Evolutionary conservation across 2,888 invertebrate species (phyloP), one percentile per base, ranked within the genome.

Genomic region (Byasa hedistus): DNA sequence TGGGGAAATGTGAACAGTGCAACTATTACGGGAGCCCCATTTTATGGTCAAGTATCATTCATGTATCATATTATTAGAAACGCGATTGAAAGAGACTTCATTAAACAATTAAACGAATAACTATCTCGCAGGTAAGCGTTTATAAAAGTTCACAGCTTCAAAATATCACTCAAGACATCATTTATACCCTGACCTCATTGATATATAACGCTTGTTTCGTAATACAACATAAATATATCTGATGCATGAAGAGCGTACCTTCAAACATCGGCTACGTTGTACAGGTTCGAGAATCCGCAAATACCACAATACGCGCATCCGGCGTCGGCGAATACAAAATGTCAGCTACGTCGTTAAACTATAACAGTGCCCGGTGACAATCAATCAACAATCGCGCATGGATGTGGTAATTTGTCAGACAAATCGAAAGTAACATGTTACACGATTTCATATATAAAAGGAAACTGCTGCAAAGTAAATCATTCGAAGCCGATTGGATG

Each of bases 331-430:
- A 73, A 72, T 77, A 77, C 76, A 69, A 83, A 84, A 82, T 85
- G 84, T 85, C 85, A 85, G 79, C 79, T 76, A 73, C 75, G 76
- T 84, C 85, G 83, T 85, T 82, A 84, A 85, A 83, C 81, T 83
- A 80, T 81, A 78, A 79, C 79, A 77, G 79, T 78, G 76, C 72
- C 55, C 67, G 62, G 61, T 69, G 70, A 74, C 73, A 75, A 78
- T 73, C 63, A 68, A 52, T 60, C 65, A 59, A 59, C 71, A 64
- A 65, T 44, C 51, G 19, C 57, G 58, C 61, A 64, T 70, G 68
- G 69, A 79, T 73, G 69, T 71, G 69, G 63, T 68, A 76, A 73
- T 74, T 62, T 69, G 61, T 67, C 70, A 65, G 66, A 66, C 67
- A 55, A 68, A 61, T 62, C 65, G 55, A 60, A 65, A 68, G 61